Evolutionary conservation across 2,113 vertebrate genomes (phyloP).

Genomic region (Zosterops japonicus): DNA sequence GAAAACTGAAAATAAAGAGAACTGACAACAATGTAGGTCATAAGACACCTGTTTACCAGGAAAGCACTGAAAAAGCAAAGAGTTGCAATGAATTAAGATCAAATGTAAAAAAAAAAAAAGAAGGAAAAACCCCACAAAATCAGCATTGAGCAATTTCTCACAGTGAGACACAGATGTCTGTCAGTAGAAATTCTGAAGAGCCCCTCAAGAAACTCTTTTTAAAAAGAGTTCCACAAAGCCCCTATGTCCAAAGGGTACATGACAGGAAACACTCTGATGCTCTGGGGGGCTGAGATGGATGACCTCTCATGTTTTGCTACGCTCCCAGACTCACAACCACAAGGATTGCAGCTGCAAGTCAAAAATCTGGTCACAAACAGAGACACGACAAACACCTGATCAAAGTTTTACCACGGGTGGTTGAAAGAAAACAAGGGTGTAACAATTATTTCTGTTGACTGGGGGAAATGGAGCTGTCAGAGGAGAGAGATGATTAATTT

Average conservation of each 20-base stretch:
- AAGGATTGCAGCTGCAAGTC: neutral
- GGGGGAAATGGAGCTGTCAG: neutral
- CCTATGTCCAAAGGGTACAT: neutral
- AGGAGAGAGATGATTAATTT: neutral
- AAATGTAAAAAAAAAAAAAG: neutral
- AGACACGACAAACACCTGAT: neutral
- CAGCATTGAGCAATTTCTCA: neutral
- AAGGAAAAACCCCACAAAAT: neutral
- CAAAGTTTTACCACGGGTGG: accelerated
- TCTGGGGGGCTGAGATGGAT: neutral
- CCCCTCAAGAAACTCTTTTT: neutral
- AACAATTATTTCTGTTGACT: neutral
- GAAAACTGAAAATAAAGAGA: neutral
- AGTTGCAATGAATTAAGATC: neutral
- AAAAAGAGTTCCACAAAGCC: neutral
- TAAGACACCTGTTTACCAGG: neutral
- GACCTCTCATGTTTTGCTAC: neutral
- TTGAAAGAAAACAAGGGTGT: neutral
- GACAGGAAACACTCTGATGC: neutral
- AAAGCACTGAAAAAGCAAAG: neutral
- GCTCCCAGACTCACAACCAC: neutral
- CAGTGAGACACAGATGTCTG: neutral
- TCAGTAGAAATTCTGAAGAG: neutral
- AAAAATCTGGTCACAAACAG: neutral
- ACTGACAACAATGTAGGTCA: neutral